Base-by-base conservation (phyloP, 2,113 vertebrate species). In the Balaenoptera acutorostrata region DNA sequence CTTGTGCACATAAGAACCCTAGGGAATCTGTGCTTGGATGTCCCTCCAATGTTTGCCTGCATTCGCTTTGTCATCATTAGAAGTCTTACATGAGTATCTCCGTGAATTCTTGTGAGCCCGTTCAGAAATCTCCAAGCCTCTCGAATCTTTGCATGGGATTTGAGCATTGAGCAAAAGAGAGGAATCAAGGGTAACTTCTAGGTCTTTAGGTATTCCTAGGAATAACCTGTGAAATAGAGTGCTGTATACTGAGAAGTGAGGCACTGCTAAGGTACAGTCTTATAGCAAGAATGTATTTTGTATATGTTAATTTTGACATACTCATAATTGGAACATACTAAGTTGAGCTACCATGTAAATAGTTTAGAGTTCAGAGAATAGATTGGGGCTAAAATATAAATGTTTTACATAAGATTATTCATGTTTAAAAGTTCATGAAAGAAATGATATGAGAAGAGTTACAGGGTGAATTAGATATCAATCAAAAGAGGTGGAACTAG, bases 391-490 rank as follows among this genome's bases (percentile, higher is more conserved):
- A 8, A 68, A 93, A 52, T 83, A 27, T 5, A 75, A 69, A 74
- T 52, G 1, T 33, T 74, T 88, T 39, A 49, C 0, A 12, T 64
- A 72, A 31, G 11, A 25, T 89, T 84, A 69, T 46, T 25, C 4
- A 23, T 81, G n/a, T 39, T 59, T 88, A 83, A 82, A 78, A 49
- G 13, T 36, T 77, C 74, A 39, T 92, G 12, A 71, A 88, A 71
- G 11, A 64, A 93, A 71, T 52, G 21, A 14, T 18, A 39, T 2
- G 1, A 55, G 31, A 6, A 44, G 5, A 31, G 18, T 72, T 66
- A 29, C 4, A 64, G 15, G 12, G 23, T 49, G 27, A 83, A 44
- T 39, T 31, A 57, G 8, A 80, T 2, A n/a, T 63, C 9, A 1
- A 11, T 33, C 29, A n/a, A 64, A 90, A 9, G 8, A 96, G 4